Evolutionary conservation across 1,140 invertebrate genomes (phyloP), one percentile per base, ranked within the genome.

Genomic region (Drosophila pandora): DNA sequence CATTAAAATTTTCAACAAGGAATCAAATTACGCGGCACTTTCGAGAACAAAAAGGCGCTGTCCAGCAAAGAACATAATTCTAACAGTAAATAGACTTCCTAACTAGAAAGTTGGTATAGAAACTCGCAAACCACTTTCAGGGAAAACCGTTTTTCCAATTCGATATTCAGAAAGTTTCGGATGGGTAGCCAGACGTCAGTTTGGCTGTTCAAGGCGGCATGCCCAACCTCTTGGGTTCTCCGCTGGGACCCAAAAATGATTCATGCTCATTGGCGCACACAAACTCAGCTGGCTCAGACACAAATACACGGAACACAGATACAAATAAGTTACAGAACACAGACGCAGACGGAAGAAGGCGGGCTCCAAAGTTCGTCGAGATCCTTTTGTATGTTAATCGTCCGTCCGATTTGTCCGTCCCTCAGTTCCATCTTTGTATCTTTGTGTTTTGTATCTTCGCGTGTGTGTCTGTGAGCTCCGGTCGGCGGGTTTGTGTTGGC

Each of bases 371-470:
- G 67, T 61, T 61, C 67, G 63, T 55, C 43, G 56, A 88, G 76
- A 87, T 87, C 83, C 83, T 87, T 87, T 87, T 87, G 83, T 87
- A 87, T 87, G 83, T 87, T 87, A 87, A 87, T 87, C 83, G 83
- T 72, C n/a, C 41, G 41, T 43, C 41, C 41, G 13, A 21, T 5
- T 39, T 43, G 13, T 43, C 41, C 17, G 13, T 43, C 54, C 61
- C 47, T 65, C 65, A 63, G 77, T 71, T 53, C 57, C 49, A 56
- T 80, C 50, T 76, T 59, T 74, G 57, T 73, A 58, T 77, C 41
- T 43, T 21, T 17, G 41, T 2, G 41, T 43, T 81, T 34, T 57
- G 69, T 57, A 41, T 65, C 32, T 67, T 47, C 9, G 43, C 28
- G 8, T 60, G 76, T 76, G 32, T 55, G 41, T 79, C 37, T 69